Base-by-base conservation (phyloP, 2,113 vertebrate genomes). In the Aplodontia rufa region DNA sequence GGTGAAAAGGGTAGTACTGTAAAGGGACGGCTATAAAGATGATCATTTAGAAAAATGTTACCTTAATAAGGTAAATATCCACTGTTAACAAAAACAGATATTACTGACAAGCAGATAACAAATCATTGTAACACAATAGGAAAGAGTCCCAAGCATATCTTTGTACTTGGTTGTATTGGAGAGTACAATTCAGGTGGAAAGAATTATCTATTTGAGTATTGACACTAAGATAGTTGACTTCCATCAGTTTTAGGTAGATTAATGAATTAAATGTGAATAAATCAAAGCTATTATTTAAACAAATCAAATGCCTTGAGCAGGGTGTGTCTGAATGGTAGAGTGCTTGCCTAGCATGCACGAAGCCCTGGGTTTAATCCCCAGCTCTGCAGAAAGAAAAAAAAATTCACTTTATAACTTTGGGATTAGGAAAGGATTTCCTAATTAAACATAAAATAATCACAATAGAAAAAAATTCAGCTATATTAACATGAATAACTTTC, bases 231-330 rank as follows among this genome's bases (percentile, higher is more conserved):
- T 47, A 90, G 32, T 1, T 51, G 16, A 19, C 45, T 92, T 68
- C 22, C 45, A 71, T 89, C 64, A 45, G 83, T 66, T 28, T 93
- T 47, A 74, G 8, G 51, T 14, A 69, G 32, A 83, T 78, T 74
- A 92, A 58, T 81, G 30, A 92, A 76, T 11, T 96, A 92, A 95
- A 81, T 86, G 28, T 71, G 16, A 94, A 95, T 90, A 85, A 85
- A 42, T 49, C 7, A 82, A 72, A 94, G 47, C 40, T 89, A 51
- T 60, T 87, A 51, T 45, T 42, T 72, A 26, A 55, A 37, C n/a
- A 76, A 71, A 55, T n/a, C 13, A 68, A 68, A 68, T 68, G 28
- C 24, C 58, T 28, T 60, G 24, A 60, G 58, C 24, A 26, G 58
- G 24, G 58, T 60, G 24, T 28, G 9, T 8, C 58, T 60, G 24